These are phyloP conservation scores for Esox masquinongy DNA, from an alignment of 2,797 vertebrate genomes.

Conservation along the genomic window DNA sequence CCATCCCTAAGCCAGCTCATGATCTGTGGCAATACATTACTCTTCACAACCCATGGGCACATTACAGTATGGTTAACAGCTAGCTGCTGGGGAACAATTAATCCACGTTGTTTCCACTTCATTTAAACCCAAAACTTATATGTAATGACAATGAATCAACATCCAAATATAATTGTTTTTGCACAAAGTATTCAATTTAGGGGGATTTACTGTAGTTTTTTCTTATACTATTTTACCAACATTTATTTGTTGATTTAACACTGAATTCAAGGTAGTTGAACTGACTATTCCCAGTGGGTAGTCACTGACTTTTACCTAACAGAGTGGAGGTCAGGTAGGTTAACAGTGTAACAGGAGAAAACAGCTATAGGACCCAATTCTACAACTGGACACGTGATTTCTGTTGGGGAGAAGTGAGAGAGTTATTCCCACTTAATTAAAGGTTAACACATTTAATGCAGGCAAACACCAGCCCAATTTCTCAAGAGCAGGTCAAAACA, in stretches of 20 bases:
- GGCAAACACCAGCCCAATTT: constrained; percentile 2
- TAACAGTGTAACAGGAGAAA: background rate
- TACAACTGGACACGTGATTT: background rate
- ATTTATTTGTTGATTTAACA: no score
- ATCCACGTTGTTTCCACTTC: no score
- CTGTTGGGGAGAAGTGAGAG: background rate
- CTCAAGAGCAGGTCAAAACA: background rate
- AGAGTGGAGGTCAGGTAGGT: background rate
- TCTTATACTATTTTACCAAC: no score
- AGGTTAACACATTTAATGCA: constrained; percentile 1
- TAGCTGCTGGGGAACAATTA: background rate
- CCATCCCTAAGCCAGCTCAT: background rate
- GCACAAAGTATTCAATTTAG: no score
- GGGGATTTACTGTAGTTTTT: no score
- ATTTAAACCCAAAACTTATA: no score
- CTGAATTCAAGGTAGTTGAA: no score
- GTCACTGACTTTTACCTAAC: background rate
- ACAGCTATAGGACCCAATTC: background rate
- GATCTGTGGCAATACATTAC: no score
- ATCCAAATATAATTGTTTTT: no score
- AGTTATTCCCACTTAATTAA: background rate
- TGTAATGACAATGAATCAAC: no score
- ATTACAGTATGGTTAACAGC: background rate
- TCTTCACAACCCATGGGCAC: background rate
- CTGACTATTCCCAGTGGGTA: background rate